A percentile compares a stretch with the other conserved stretches of the same genome.
Evolutionary conservation across 1,140 invertebrate genomes (phyloP).

Genomic region (Glossosoma conforme): DNA sequence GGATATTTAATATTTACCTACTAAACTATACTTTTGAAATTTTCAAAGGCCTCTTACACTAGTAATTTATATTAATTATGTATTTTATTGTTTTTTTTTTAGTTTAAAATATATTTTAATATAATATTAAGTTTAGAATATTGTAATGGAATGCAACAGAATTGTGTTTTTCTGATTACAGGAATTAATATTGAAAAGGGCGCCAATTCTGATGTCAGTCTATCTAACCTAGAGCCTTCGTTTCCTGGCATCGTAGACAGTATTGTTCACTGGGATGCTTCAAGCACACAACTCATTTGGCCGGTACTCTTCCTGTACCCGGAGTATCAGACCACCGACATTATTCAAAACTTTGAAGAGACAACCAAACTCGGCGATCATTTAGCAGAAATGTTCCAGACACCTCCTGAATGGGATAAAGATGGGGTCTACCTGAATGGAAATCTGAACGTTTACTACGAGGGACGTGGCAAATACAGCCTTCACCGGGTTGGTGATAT

Average conservation of each 20-base stretch:
- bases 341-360: slow-evolving; percentile 65
- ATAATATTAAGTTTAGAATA: too few relatives aligned
- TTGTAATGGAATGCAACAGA: too few relatives aligned
- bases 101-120: too few relatives aligned
- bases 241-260: slow-evolving; percentile 56
- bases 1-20: neutral
- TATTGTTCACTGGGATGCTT: slow-evolving; percentile 47
- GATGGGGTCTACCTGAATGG: slow-evolving; percentile 61
- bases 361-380: slow-evolving; percentile 41
- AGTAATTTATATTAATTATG: too few relatives aligned
- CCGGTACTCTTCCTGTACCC: slow-evolving; percentile 41
- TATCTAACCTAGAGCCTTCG: slow-evolving; percentile 55
- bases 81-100: too few relatives aligned
- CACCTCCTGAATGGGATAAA: slow-evolving; percentile 69
- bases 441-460: slow-evolving; percentile 74
- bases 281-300: slow-evolving; percentile 35
- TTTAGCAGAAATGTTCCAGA: slow-evolving; percentile 60
- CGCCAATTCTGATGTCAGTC: slow-evolving; percentile 37
- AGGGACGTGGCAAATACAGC: slow-evolving; percentile 61
- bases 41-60: neutral
- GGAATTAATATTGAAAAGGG: slow-evolving; percentile 22
- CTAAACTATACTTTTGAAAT: neutral
- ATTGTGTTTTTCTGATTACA: too few relatives aligned
- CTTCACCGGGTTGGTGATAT: slow-evolving; percentile 57
- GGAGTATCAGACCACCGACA: slow-evolving; percentile 42